phyloP scores from a whole-genome alignment of 2,113 vertebrate genomes.

The Ceuthmochares aereus region DNA sequence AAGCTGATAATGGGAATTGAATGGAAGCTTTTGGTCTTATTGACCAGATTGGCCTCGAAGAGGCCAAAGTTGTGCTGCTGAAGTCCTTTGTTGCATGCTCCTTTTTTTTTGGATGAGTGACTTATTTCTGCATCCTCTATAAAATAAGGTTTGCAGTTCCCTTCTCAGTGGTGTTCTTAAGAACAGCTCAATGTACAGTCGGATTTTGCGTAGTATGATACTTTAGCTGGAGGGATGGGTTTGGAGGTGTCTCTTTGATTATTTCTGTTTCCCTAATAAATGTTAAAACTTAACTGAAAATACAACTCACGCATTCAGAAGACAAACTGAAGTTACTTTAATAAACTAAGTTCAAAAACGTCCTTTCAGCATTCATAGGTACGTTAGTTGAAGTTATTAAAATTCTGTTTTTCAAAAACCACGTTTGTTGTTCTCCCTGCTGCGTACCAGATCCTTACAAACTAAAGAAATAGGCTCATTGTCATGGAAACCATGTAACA shows the following conservation, averaged over 20 bases:
- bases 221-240: neutral
- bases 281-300: neutral
- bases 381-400: neutral
- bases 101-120: neutral
- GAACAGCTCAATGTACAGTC: neutral
- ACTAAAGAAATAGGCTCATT: neutral
- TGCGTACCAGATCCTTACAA: neutral
- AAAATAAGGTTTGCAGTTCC: neutral
- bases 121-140: neutral
- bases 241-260: neutral
- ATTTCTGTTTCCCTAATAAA: neutral
- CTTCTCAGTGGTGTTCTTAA: neutral
- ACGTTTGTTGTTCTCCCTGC: neutral
- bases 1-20: neutral
- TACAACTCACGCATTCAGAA: neutral
- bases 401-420: neutral
- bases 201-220: neutral
- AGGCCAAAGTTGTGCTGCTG: neutral
- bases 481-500: neutral
- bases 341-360: neutral
- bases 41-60: neutral
- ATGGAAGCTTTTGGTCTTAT: neutral
- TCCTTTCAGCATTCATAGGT: neutral
- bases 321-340: neutral
- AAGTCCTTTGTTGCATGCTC: neutral